phyloP scores from a whole-genome alignment of 2,797 vertebrate genomes.

The Aeoliscus strigatus region DNA sequence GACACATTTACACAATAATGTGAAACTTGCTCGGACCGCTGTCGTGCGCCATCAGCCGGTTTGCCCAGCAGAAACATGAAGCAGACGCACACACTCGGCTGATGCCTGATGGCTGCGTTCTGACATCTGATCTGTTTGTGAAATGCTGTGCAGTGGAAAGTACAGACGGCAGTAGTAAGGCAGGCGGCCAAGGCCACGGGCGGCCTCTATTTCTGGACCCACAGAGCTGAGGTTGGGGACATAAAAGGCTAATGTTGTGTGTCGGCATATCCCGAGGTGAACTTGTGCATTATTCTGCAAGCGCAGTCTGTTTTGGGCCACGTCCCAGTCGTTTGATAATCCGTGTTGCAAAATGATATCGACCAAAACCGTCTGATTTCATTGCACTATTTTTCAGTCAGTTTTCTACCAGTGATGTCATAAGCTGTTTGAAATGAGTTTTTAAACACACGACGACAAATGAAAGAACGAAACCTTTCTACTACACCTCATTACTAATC shows the following conservation, averaged over 20 bases:
- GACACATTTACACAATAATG: slow-evolving; percentile 17
- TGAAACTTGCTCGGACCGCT: slow-evolving; percentile 10
- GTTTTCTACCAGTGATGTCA: too few relatives aligned
- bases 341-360: too few relatives aligned
- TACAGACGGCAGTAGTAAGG: slow-evolving; percentile 40
- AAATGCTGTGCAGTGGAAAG: slow-evolving; percentile 49
- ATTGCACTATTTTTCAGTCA: too few relatives aligned
- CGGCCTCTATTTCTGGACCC: slow-evolving; percentile 61
- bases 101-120: slow-evolving; percentile 37
- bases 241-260: slow-evolving; percentile 43
- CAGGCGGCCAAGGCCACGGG: slow-evolving; percentile 25
- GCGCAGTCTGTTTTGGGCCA: too few relatives aligned
- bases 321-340: too few relatives aligned
- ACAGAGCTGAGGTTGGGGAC: slow-evolving; percentile 33
- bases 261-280: too few relatives aligned
- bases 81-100: slow-evolving; percentile 12
- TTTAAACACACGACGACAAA: too few relatives aligned
- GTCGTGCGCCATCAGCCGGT: slow-evolving; percentile 15
- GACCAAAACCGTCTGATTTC: too few relatives aligned
- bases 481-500: too few relatives aligned
- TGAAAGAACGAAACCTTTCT: too few relatives aligned
- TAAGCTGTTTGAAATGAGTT: too few relatives aligned
- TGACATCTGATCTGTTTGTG: slow-evolving; percentile 57
- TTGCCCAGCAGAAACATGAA: slow-evolving; percentile 24
- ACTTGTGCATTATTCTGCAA: too few relatives aligned